Conservation (phyloP, 2,113 vertebrate species). For the Prolemur simus region DNA sequence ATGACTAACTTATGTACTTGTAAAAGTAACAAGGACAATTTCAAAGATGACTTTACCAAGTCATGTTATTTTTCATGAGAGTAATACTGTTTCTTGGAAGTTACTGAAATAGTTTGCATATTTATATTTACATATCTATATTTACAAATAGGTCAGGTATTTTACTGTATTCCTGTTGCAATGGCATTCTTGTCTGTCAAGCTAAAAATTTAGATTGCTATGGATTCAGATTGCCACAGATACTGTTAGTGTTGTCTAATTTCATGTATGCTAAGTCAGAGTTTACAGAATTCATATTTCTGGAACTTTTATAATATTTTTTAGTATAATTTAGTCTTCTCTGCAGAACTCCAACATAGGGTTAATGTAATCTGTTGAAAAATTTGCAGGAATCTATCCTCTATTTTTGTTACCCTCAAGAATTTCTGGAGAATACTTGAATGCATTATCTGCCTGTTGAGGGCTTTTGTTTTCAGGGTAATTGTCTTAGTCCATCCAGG, state of each 20-base stretch:
- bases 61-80: conserved; percentile 43
- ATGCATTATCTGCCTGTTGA: not conserved
- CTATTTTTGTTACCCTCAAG: not conserved
- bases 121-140: too few species aligned
- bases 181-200: not conserved
- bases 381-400: not conserved
- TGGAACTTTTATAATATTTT: not conserved
- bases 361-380: conserved; percentile 17
- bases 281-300: not conserved
- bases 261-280: not conserved
- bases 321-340: not conserved
- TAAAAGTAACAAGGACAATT: not conserved
- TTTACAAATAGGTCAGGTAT: conserved; percentile 39
- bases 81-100: conserved; percentile 32
- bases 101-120: conserved; percentile 37
- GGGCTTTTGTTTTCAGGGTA: not conserved
- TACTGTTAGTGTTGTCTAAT: not conserved
- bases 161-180: not conserved
- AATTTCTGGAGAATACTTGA: not conserved
- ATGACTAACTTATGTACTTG: not conserved
- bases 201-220: not conserved
- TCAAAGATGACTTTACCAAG: conserved; percentile 33
- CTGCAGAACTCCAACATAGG: not conserved
- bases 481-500: not conserved
- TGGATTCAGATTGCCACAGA: not conserved